A percentile compares a stretch with the other conserved stretches of the same genome.
These are phyloP conservation scores for Riptortus pedestris DNA, from an alignment of 1,140 invertebrate species.

Conservation along the genomic window DNA sequence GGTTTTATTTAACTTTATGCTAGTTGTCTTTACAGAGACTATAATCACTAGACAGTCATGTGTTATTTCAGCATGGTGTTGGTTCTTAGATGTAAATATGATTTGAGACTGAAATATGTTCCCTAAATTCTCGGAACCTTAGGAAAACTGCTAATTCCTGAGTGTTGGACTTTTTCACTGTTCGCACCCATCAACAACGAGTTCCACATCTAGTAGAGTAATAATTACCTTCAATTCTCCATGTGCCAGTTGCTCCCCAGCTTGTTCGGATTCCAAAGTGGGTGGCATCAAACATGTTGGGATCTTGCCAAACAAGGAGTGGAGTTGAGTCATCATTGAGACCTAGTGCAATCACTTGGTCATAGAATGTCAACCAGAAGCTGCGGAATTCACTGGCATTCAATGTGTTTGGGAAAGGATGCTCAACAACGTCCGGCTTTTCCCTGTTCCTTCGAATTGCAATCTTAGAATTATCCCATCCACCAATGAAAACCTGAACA, in stretches of 20 bases:
- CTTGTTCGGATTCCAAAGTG: conserved; percentile 72
- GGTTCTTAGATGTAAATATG: too few relatives aligned
- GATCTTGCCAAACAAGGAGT: conserved; percentile 58
- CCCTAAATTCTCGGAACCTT: too few relatives aligned
- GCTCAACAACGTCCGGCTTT: conserved; percentile 65
- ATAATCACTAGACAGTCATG: too few relatives aligned
- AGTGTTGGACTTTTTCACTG: too few relatives aligned
- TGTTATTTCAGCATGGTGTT: too few relatives aligned
- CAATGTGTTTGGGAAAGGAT: conserved; percentile 56
- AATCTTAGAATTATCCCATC: conserved; percentile 74
- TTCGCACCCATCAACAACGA: too few relatives aligned
- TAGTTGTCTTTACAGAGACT: too few relatives aligned
- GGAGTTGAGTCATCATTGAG: conserved; percentile 54
- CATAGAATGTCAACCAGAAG: conserved; percentile 72
- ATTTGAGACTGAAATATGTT: too few relatives aligned
- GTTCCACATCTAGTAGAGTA: too few relatives aligned
- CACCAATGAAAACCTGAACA: conserved; percentile 61
- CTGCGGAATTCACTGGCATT: conserved; percentile 58
- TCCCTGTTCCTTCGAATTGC: conserved; percentile 65
- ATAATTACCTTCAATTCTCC: conserved; percentile 68
- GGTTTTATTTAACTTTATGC: too few relatives aligned
- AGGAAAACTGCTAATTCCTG: too few relatives aligned
- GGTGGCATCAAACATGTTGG: conserved; percentile 53
- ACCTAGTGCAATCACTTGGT: conserved; percentile 54
- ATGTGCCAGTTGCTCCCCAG: conserved; percentile 71